A percentile compares a stretch with the other conserved stretches of the same genome.
Conservation (phyloP, 2,888 invertebrate genomes). For the Polia nebulosa region DNA sequence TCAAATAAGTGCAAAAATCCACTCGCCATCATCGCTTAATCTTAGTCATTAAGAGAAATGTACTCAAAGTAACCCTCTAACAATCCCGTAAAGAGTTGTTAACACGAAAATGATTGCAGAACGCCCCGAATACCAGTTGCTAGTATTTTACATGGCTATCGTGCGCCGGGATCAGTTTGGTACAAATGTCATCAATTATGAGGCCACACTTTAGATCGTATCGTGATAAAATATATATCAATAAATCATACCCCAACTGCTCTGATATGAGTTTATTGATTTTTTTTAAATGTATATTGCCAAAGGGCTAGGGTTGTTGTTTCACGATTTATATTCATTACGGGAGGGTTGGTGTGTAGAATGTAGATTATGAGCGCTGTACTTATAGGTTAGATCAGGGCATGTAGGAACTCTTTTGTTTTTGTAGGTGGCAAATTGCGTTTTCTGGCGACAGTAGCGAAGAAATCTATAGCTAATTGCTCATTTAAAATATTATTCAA, state of each 20-base stretch:
- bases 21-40: slow-evolving; percentile 75
- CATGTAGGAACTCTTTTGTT: not conserved
- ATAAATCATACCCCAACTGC: slow-evolving; percentile 87
- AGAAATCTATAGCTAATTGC: not conserved
- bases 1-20: slow-evolving; percentile 84
- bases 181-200: slow-evolving; percentile 88
- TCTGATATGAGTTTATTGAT: slow-evolving; percentile 87
- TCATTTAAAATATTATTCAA: not conserved
- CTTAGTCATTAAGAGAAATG: slow-evolving; percentile 83
- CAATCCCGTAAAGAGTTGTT: slow-evolving; percentile 84
- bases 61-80: slow-evolving; percentile 75
- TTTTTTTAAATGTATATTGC: slow-evolving; percentile 87
- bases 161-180: slow-evolving; percentile 69
- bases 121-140: slow-evolving; percentile 67
- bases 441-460: no score
- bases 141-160: slow-evolving; percentile 64
- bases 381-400: slow-evolving; percentile 19
- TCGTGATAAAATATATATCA: slow-evolving; percentile 88
- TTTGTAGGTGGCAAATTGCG: no score
- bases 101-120: slow-evolving; percentile 85
- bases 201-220: slow-evolving; percentile 88
- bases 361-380: slow-evolving; percentile 42
- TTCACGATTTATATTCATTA: slow-evolving; percentile 89
- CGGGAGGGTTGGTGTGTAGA: slow-evolving; percentile 59
- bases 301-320: slow-evolving; percentile 85